These are phyloP conservation scores for Falco concolor DNA, from an alignment of 2,797 vertebrate genomes.

Conservation along the genomic window DNA sequence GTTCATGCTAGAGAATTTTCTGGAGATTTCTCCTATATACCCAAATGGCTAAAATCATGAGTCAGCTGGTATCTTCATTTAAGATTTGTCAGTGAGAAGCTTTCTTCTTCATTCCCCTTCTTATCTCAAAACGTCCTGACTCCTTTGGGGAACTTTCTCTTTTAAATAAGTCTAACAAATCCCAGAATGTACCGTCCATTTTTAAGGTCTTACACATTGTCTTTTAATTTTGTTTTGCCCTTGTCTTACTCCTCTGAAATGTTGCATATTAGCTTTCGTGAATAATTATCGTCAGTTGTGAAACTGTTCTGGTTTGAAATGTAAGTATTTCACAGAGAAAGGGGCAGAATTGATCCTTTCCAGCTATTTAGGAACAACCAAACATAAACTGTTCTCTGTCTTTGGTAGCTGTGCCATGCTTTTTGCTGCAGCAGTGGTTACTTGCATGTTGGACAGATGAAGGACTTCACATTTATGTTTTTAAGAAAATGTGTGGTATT, in stretches of 20 bases:
- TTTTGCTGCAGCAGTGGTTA: neutral
- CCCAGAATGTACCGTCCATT: neutral
- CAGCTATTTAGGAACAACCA: neutral
- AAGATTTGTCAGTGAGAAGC: neutral
- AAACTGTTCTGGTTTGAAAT: neutral
- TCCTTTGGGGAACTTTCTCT: neutral
- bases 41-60: neutral
- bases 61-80: neutral
- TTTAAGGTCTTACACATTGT: neutral
- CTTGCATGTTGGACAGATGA: neutral
- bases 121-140: neutral
- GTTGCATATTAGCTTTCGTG: neutral
- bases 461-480: neutral
- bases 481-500: neutral
- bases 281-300: neutral
- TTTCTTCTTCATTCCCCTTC: neutral
- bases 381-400: neutral
- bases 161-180: neutral
- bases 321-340: neutral
- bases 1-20: neutral
- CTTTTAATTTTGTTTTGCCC: neutral
- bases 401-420: neutral
- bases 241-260: neutral
- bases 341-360: neutral
- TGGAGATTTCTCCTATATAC: neutral